A percentile compares a stretch with the other conserved stretches of the same genome.
These are phyloP conservation scores for Synergus gifuensis DNA, from an alignment of 2,888 invertebrate genomes.

Conservation along the genomic window DNA sequence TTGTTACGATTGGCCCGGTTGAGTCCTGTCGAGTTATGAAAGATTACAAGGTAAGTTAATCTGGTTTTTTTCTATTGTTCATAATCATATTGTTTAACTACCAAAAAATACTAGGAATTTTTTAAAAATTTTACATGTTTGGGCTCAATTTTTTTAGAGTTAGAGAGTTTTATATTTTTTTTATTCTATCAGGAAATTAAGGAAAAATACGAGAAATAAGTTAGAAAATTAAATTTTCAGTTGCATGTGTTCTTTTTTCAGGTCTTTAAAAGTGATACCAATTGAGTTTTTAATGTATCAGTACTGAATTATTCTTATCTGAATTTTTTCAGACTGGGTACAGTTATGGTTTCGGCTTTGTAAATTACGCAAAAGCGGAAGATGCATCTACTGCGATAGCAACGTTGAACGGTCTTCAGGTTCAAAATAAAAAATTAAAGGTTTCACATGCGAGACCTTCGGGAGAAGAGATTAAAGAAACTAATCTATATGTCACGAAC, in stretches of 20 bases:
- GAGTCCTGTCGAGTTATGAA: constrained; percentile 95
- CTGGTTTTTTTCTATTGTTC: background rate
- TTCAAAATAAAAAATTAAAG: constrained; percentile 95
- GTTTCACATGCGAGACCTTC: constrained; percentile 95
- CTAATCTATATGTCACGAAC: constrained; percentile 96
- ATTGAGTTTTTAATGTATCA: background rate
- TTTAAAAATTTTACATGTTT: too few species aligned
- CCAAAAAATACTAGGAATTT: too few species aligned
- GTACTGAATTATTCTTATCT: constrained; percentile 33
- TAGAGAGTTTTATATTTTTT: too few species aligned
- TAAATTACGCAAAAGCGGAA: constrained; percentile 91
- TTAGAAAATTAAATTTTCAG: background rate
- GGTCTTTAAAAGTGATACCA: background rate
- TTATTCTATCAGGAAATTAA: too few species aligned
- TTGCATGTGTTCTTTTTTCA: constrained; percentile 25
- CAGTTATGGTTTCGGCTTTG: constrained; percentile 97
- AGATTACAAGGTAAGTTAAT: constrained; percentile 87
- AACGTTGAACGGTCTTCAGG: constrained; percentile 91
- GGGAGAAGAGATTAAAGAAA: constrained; percentile 94
- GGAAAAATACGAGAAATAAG: too few species aligned
- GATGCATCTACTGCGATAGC: constrained; percentile 93
- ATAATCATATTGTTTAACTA: too few species aligned
- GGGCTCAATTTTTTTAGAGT: too few species aligned
- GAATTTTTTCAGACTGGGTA: constrained; percentile 87
- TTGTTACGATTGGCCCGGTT: constrained; percentile 92